A percentile compares a stretch with the other conserved stretches of the same genome.
Conservation (phyloP, 2,797 vertebrate species). For the Oceanodroma leucorhoa region DNA sequence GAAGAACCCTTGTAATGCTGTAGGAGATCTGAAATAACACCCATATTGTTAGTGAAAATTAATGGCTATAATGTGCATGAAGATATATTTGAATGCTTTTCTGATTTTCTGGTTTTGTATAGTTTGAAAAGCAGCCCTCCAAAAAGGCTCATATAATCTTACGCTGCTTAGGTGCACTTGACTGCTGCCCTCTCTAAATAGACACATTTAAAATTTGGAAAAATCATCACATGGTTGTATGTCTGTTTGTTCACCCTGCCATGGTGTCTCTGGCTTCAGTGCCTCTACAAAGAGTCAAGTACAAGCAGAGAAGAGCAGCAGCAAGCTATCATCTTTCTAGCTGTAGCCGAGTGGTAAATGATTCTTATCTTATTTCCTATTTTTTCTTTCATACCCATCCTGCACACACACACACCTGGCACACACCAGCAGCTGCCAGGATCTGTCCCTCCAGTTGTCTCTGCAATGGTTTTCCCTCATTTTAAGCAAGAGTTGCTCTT, state of each 20-base stretch:
- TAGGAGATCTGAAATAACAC: not conserved
- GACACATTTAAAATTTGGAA: not conserved
- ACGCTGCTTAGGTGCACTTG: not conserved
- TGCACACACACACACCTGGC: fast-evolving
- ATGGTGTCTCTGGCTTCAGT: not conserved
- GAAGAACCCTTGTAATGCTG: not conserved
- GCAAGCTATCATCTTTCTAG: not conserved
- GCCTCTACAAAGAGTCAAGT: not conserved
- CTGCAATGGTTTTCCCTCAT: not conserved
- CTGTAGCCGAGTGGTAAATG: not conserved
- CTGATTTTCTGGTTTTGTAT: not conserved
- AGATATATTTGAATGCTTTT: not conserved
- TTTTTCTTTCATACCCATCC: not conserved
- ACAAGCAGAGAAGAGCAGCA: not conserved
- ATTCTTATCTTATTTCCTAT: not conserved
- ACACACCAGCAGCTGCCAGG: not conserved
- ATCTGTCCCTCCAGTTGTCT: not conserved
- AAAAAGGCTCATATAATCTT: not conserved
- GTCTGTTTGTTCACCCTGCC: not conserved
- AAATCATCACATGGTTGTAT: not conserved
- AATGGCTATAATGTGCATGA: not conserved
- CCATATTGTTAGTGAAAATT: not conserved
- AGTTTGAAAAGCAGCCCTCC: not conserved
- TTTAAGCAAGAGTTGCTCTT: not conserved
- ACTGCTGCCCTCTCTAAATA: not conserved